Conservation (phyloP, 2,113 vertebrate genomes). For the Strigops habroptila region DNA sequence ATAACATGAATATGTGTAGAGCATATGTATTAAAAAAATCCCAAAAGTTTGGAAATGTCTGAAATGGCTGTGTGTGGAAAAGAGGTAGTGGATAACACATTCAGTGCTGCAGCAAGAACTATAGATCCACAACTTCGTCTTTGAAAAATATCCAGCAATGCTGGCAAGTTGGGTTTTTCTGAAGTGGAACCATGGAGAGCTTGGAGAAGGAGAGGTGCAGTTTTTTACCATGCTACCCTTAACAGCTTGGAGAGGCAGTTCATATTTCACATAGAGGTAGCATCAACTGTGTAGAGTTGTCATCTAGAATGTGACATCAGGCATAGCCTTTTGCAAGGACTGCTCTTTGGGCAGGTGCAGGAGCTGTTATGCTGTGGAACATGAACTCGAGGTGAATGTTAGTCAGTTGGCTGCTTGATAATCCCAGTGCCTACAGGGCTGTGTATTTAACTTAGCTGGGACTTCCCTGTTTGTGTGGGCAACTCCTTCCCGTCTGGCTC, state of each 20-base stretch:
- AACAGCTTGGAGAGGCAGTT: neutral
- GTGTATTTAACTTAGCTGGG: neutral
- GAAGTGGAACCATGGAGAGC: neutral
- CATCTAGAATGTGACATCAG: neutral
- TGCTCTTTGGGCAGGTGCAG: neutral
- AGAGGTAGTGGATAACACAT: neutral
- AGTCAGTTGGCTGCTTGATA: neutral
- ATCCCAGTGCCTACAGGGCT: neutral
- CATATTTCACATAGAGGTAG: too few relatives aligned
- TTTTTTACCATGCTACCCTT: neutral
- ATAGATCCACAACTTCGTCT: neutral
- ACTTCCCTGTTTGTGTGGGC: neutral
- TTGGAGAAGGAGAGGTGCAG: neutral
- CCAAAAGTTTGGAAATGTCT: neutral
- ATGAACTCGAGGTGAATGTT: neutral
- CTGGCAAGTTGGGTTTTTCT: neutral
- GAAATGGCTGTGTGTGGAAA: neutral
- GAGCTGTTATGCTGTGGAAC: rapidly evolving
- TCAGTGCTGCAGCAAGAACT: neutral
- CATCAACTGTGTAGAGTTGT: rapidly evolving
- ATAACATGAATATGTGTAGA: neutral
- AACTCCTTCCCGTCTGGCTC: neutral
- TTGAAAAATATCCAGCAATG: neutral
- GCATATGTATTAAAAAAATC: neutral
- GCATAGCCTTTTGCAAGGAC: neutral